A percentile compares a stretch with the other conserved stretches of the same genome.
phyloP scores from a whole-genome alignment of 2,888 invertebrate genomes.

The Crioceris asparagi region DNA sequence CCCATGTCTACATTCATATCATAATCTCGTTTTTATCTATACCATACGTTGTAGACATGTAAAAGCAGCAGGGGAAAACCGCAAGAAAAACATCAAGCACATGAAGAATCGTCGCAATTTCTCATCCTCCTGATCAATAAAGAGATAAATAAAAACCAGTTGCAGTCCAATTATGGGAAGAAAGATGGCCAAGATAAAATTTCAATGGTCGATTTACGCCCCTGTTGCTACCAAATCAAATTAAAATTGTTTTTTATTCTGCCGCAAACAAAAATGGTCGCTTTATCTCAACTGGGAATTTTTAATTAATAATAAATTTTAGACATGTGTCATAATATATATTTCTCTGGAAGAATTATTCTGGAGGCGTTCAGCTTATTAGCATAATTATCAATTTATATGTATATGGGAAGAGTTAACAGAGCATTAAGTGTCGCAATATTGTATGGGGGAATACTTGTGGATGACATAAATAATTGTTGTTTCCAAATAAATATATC shows the following conservation, averaged over 20 bases:
- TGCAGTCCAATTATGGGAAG: conserved; percentile 16
- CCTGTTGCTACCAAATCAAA: conserved; percentile 11
- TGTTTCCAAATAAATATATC: too few species aligned
- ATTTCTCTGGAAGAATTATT: conserved; percentile 3
- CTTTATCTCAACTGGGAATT: too few species aligned
- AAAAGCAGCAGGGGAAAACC: too few species aligned
- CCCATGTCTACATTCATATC: too few species aligned
- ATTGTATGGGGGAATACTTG: too few species aligned
- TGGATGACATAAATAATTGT: too few species aligned
- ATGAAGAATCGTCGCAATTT: too few species aligned
- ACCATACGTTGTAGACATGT: too few species aligned
- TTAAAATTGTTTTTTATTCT: conserved; percentile 12
- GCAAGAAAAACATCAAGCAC: too few species aligned
- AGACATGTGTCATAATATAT: conserved; percentile 4
- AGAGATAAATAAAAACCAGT: conserved; percentile 17
- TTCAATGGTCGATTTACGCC: conserved; percentile 15
- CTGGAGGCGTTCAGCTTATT: conserved; percentile 6
- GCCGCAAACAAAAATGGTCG: too few species aligned
- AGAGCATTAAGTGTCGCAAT: too few species aligned
- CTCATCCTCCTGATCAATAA: conserved; percentile 15
- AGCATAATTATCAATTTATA: conserved; percentile 9
- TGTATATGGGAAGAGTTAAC: conserved; percentile 1
- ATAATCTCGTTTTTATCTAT: too few species aligned
- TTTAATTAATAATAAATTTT: conserved; percentile 5
- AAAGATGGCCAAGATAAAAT: conserved; percentile 15